Evolutionary conservation across 2,113 vertebrate genomes (phyloP).

Genomic region (Mixornis gularis): DNA sequence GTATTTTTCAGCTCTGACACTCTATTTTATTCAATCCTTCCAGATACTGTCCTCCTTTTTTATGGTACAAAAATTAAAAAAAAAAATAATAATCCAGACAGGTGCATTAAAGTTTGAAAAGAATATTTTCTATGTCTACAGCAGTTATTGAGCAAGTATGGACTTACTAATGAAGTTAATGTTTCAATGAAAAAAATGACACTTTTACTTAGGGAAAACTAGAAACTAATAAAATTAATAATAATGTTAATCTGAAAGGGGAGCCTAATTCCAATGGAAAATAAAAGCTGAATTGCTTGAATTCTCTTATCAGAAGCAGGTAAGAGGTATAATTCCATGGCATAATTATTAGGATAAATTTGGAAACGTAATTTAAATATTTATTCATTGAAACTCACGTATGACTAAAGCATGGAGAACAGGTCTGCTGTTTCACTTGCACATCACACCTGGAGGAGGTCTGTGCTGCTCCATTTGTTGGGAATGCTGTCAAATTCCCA

Average conservation of each 20-base stretch:
- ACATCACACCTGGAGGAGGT: neutral
- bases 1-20: neutral
- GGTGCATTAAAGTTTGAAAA: neutral
- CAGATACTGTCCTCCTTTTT: neutral
- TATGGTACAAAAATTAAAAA: neutral
- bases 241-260: neutral
- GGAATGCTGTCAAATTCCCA: neutral
- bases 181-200: neutral
- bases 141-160: neutral
- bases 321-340: neutral
- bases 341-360: neutral
- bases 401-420: neutral
- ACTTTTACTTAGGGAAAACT: neutral
- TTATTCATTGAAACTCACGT: neutral
- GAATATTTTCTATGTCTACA: neutral
- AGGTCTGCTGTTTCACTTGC: neutral
- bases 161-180: neutral
- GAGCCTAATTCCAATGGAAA: neutral
- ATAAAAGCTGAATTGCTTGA: neutral
- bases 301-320: neutral
- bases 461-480: neutral
- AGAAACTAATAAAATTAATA: neutral
- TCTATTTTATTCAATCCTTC: neutral
- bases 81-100: too few relatives aligned
- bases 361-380: neutral